Percentiles rank a stretch among this genome's conserved stretches.
Evolutionary conservation across 2,888 invertebrate genomes (phyloP).

Genomic region (Chloroclysta siterata): DNA sequence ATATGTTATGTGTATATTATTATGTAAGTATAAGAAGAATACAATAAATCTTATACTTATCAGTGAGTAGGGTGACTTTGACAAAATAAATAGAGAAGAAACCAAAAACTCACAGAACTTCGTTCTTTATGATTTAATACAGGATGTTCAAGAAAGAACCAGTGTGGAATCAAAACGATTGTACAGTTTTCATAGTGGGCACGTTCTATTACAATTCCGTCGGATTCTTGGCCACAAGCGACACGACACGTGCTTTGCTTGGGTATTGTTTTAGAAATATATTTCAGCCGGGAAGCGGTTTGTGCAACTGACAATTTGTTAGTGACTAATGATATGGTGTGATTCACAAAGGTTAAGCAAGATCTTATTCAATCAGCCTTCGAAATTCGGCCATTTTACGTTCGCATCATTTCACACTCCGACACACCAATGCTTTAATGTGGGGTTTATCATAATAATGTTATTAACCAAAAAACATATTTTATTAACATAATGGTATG

Average conservation of each 20-base stretch:
- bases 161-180: background rate
- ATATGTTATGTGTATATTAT: too few species aligned
- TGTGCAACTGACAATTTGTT: constrained; percentile 19
- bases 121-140: background rate
- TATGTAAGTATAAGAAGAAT: too few species aligned
- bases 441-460: too few species aligned
- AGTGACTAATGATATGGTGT: constrained; percentile 19
- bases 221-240: constrained; percentile 41
- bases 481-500: too few species aligned
- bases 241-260: constrained; percentile 37
- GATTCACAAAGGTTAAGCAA: constrained; percentile 18
- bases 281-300: constrained; percentile 30
- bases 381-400: background rate
- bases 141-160: background rate
- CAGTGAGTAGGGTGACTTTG: too few species aligned
- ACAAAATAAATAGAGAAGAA: too few species aligned
- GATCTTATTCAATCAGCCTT: background rate
- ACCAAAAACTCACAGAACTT: too few species aligned
- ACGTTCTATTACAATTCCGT: constrained; percentile 32
- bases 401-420: too few species aligned
- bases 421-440: too few species aligned
- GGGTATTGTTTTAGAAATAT: constrained; percentile 31
- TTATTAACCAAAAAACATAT: too few species aligned
- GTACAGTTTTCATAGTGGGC: constrained; percentile 2
- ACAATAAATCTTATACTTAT: too few species aligned